These are phyloP conservation scores for Danaus melanippus DNA, from an alignment of 1,140 invertebrate genomes.

Conservation along the genomic window DNA sequence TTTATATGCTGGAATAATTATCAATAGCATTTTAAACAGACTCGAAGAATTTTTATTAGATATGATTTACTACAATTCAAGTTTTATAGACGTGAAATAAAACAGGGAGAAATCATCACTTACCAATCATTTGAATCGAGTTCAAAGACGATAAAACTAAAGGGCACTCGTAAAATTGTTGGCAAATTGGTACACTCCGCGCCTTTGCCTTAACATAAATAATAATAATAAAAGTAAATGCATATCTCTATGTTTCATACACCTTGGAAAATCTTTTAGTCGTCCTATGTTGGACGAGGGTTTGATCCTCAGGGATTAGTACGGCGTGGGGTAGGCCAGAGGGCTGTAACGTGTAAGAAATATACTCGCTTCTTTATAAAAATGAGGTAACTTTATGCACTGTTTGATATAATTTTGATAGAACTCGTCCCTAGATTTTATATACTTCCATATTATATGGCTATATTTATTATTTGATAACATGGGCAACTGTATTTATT, in stretches of 20 bases:
- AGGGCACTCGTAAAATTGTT: slow-evolving; percentile 50
- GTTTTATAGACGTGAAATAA: slow-evolving; percentile 1
- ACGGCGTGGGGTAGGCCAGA: slow-evolving; percentile 29
- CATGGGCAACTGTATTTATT: too few species aligned
- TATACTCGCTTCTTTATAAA: slow-evolving; percentile 48
- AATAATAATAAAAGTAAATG: slow-evolving; percentile 66
- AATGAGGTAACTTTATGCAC: slow-evolving; percentile 62
- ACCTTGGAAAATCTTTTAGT: slow-evolving; percentile 57
- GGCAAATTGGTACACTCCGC: slow-evolving; percentile 46
- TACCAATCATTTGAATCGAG: slow-evolving; percentile 59
- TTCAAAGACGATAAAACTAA: slow-evolving; percentile 55
- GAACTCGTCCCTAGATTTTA: slow-evolving; percentile 21
- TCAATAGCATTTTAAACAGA: too few species aligned
- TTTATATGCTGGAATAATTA: too few species aligned
- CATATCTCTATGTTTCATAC: slow-evolving; percentile 43
- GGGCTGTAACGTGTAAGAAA: slow-evolving; percentile 46
- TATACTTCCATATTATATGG: slow-evolving; percentile 1
- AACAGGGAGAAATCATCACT: slow-evolving; percentile 24
- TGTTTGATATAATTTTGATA: slow-evolving; percentile 45
- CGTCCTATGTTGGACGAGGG: slow-evolving; percentile 37
- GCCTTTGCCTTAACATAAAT: slow-evolving; percentile 48
- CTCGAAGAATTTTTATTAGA: too few species aligned
- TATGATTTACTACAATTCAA: background rate
- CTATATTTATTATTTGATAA: too few species aligned
- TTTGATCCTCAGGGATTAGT: slow-evolving; percentile 33